These are phyloP conservation scores for Carpatolechia fugitivella DNA, from an alignment of 2,888 invertebrate species.

Conservation along the genomic window DNA sequence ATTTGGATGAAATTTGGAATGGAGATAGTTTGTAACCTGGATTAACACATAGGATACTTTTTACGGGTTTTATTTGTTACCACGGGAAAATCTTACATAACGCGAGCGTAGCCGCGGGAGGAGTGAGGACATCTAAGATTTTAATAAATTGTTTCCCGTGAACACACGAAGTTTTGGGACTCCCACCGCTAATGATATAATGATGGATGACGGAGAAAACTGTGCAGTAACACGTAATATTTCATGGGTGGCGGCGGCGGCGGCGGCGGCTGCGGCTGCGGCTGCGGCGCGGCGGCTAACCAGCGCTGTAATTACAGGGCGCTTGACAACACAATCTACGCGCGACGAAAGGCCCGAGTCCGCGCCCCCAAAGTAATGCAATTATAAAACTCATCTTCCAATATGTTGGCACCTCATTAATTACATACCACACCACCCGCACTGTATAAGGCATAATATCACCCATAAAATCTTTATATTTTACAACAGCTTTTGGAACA, in stretches of 20 bases:
- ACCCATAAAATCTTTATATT: constrained; percentile 5
- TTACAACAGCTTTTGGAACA: too few relatives aligned
- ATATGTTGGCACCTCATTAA: constrained; percentile 27
- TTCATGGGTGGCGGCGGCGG: constrained; percentile 33
- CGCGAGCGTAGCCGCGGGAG: too few relatives aligned
- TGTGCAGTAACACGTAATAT: constrained; percentile 43
- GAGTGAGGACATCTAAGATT: too few relatives aligned
- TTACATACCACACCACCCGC: constrained; percentile 5
- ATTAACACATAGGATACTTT: too few relatives aligned
- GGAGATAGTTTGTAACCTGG: too few relatives aligned
- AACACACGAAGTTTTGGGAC: constrained; percentile 32
- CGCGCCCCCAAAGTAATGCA: constrained; percentile 18
- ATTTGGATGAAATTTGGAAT: too few relatives aligned
- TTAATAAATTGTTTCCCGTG: constrained; percentile 42
- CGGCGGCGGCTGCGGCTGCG: background rate
- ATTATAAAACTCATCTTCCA: constrained; percentile 36
- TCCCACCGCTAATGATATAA: constrained; percentile 41
- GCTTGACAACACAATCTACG: constrained; percentile 42
- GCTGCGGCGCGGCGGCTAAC: constrained; percentile 27
- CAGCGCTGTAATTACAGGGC: constrained; percentile 39
- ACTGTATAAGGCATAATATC: constrained; percentile 7
- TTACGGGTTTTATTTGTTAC: too few relatives aligned
- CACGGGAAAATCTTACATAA: too few relatives aligned
- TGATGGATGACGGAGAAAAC: constrained; percentile 38
- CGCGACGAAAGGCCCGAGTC: constrained; percentile 12